Percentiles rank a stretch among this genome's conserved stretches.
These are phyloP conservation scores for Drosophila dives DNA, from an alignment of 2,888 invertebrate genomes.

Conservation along the genomic window DNA sequence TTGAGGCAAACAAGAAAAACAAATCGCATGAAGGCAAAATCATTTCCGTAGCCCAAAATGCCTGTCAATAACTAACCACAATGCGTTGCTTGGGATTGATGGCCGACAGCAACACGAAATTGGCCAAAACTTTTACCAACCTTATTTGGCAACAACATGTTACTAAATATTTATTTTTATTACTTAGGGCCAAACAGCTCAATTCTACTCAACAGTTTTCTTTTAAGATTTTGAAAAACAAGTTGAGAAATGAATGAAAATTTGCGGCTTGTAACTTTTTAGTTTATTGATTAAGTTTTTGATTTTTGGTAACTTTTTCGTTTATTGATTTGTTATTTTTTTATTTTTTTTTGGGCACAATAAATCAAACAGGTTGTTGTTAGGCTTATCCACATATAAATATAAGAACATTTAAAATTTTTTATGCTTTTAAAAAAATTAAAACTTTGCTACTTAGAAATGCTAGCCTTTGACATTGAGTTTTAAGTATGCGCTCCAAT, in stretches of 20 bases:
- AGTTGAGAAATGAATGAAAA: not conserved
- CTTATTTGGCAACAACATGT: slow-evolving; percentile 28
- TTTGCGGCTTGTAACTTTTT: not conserved
- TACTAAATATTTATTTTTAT: slow-evolving; percentile 14
- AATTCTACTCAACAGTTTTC: not conserved
- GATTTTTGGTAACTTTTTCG: not conserved
- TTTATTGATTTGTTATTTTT: not conserved
- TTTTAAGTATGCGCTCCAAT: not conserved
- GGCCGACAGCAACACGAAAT: slow-evolving; percentile 20
- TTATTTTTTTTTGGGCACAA: not conserved
- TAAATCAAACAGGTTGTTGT: not conserved
- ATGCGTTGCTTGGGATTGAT: slow-evolving; percentile 19
- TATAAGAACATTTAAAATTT: not conserved
- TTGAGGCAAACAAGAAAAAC: slow-evolving; percentile 9
- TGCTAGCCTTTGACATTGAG: not conserved
- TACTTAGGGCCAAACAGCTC: not conserved
- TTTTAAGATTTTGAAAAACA: not conserved
- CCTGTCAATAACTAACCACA: slow-evolving; percentile 42
- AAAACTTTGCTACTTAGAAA: not conserved
- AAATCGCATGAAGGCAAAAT: slow-evolving; percentile 9
- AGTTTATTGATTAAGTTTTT: not conserved
- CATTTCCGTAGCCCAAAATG: not conserved
- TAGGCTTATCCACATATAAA: not conserved
- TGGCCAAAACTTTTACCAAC: slow-evolving; percentile 43
- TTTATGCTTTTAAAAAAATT: not conserved